These are phyloP conservation scores for Bergia sp. DNA, from an alignment of 92 coral and sea anemone genomes.

Conservation along the genomic window DNA sequence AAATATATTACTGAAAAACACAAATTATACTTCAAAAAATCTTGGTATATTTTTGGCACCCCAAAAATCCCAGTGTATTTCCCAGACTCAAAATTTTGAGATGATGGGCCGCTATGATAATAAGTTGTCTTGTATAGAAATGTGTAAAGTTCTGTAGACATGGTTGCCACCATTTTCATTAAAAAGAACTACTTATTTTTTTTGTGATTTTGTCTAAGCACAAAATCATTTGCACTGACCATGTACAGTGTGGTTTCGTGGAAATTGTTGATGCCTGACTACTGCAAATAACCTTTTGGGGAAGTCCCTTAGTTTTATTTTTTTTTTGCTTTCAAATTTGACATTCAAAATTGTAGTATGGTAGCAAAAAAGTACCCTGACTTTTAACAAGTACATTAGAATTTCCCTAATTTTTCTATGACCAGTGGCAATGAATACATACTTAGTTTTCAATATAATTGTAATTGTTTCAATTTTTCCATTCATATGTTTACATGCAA, in stretches of 20 bases:
- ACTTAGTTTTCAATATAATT: constrained; percentile 16
- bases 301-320: constrained; percentile 11
- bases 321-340: constrained; percentile 14
- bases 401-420: constrained; percentile 19
- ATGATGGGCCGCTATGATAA: constrained; percentile 3
- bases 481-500: constrained; percentile 21
- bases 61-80: neutral
- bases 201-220: constrained; percentile 2
- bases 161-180: constrained; percentile 8
- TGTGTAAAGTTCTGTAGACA: constrained; percentile 15
- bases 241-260: constrained; percentile 20
- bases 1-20: neutral
- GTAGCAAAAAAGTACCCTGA: constrained; percentile 22
- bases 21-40: neutral
- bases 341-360: constrained; percentile 9
- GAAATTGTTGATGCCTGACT: constrained; percentile 13
- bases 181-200: constrained; percentile 15
- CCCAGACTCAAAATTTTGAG: constrained; percentile 1
- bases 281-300: neutral
- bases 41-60: constrained; percentile 5
- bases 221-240: constrained; percentile 12
- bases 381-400: constrained; percentile 4
- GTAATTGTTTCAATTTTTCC: constrained; percentile 18
- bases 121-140: constrained; percentile 19
- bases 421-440: constrained; percentile 22